Percentiles rank a stretch among this genome's conserved stretches.
Conservation (phyloP, 2,797 vertebrate genomes). For the Nyctalus aviator region DNA sequence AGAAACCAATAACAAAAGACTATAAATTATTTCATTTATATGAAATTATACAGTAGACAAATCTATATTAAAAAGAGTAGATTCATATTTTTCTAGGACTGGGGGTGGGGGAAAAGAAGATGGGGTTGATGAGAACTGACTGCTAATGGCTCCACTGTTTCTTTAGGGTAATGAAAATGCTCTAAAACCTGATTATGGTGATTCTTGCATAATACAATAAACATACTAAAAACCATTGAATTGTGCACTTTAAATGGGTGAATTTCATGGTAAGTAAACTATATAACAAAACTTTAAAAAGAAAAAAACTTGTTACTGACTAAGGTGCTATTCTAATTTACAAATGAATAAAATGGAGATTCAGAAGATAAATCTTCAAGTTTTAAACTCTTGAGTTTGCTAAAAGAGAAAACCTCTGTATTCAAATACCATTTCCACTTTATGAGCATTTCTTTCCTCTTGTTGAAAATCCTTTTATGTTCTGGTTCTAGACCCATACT, state of each 20-base stretch:
- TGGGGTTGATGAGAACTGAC: background rate
- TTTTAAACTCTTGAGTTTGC: background rate
- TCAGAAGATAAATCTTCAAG: background rate
- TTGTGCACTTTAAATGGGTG: background rate
- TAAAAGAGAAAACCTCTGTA: conserved; percentile 17
- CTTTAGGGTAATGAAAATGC: background rate
- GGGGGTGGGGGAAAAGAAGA: background rate
- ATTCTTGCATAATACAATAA: background rate
- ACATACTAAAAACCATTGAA: background rate
- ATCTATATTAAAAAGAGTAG: background rate
- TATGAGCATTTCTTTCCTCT: background rate
- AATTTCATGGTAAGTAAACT: background rate
- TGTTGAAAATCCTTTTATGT: background rate
- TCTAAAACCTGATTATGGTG: background rate
- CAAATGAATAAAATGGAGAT: background rate
- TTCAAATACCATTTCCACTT: background rate
- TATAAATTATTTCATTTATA: background rate
- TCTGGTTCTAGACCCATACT: background rate
- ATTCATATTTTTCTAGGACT: background rate
- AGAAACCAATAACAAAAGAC: background rate
- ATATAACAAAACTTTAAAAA: background rate
- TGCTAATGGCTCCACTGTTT: background rate
- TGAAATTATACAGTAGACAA: background rate
- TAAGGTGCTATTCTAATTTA: background rate
- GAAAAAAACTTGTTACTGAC: background rate